phyloP scores from a whole-genome alignment of 92 coral and sea anemone genomes.

The Heliopora coerulea region DNA sequence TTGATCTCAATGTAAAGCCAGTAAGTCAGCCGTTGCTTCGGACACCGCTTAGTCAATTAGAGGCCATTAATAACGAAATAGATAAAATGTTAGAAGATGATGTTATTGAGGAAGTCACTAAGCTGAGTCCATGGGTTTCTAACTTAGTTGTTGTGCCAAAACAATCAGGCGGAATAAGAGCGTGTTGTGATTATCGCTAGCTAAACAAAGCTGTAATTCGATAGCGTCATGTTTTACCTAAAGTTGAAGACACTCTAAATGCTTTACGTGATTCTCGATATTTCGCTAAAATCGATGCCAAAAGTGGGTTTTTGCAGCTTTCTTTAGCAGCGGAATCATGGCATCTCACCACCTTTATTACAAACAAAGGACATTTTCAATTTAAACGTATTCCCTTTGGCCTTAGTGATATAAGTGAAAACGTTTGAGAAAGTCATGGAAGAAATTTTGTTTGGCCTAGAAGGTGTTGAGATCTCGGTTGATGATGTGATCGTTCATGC shows the following conservation, averaged over 20 bases:
- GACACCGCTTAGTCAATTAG: conserved; percentile 41
- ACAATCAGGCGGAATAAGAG: conserved; percentile 45
- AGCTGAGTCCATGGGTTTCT: conserved; percentile 51
- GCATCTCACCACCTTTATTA: conserved; percentile 45
- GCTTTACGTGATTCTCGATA: conserved; percentile 39
- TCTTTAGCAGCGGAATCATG: conserved; percentile 31
- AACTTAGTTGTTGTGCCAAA: conserved; percentile 46
- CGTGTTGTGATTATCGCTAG: conserved; percentile 46
- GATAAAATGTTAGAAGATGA: conserved; percentile 50
- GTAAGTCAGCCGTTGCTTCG: conserved; percentile 3
- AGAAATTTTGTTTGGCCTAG: conserved; percentile 43
- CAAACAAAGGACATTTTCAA: conserved; percentile 30
- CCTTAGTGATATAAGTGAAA: conserved; percentile 49
- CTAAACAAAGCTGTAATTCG: conserved; percentile 45
- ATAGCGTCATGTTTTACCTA: conserved; percentile 52
- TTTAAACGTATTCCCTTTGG: conserved; percentile 54
- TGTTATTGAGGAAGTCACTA: conserved; percentile 44
- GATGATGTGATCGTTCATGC: conserved; percentile 53
- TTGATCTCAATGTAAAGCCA: conserved; percentile 8
- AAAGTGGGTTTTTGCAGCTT: conserved; percentile 30
- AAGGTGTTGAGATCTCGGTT: conserved; percentile 41
- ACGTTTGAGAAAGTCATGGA: conserved; percentile 57
- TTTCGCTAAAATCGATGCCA: conserved; percentile 30
- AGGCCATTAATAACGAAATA: too few species aligned
- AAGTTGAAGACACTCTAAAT: conserved; percentile 51